Evolutionary conservation across 2,888 invertebrate species (phyloP).

Genomic region (Cactoblastis cactorum): DNA sequence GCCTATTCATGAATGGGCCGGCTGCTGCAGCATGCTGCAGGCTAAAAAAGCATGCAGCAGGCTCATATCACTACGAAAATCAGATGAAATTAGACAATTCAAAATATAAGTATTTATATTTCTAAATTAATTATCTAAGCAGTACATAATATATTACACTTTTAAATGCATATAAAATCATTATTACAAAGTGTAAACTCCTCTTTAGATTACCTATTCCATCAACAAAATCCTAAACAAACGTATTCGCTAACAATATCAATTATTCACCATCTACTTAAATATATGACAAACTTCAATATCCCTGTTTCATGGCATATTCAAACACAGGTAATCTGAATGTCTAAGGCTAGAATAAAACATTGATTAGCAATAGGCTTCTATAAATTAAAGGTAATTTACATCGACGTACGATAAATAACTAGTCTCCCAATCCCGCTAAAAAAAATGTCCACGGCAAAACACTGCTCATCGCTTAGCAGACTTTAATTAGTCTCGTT

Average conservation of each 20-base stretch:
- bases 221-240: conserved; percentile 66
- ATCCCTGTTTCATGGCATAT: no score
- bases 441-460: no score
- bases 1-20: no score
- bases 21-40: no score
- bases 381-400: neutral
- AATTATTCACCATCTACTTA: conserved; percentile 55
- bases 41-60: no score
- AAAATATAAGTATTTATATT: neutral
- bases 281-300: conserved; percentile 43
- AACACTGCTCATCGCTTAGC: no score
- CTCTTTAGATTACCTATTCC: conserved; percentile 34
- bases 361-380: neutral
- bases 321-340: conserved; percentile 37
- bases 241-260: conserved; percentile 52
- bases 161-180: neutral
- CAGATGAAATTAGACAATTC: neutral
- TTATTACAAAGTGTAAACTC: conserved; percentile 9
- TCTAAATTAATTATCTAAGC: neutral
- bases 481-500: no score
- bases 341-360: conserved; percentile 16
- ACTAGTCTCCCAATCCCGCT: no score
- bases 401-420: neutral
- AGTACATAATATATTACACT: no score
- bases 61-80: no score